A percentile compares a stretch with the other conserved stretches of the same genome.
Conservation (phyloP, 2,888 invertebrate genomes). For the Aleiodes testaceus region DNA sequence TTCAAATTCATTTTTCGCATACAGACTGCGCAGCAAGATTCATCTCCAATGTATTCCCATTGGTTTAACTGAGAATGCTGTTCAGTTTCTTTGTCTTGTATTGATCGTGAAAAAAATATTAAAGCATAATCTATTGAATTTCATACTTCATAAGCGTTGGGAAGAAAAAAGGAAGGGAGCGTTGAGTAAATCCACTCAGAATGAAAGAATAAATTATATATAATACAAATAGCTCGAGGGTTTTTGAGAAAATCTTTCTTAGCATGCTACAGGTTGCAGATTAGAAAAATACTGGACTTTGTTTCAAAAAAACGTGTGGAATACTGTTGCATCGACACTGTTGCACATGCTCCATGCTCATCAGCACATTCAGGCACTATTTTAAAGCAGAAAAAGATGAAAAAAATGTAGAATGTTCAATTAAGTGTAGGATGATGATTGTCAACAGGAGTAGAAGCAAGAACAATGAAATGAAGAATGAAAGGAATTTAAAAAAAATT, state of each 20-base stretch:
- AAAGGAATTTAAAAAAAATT: background rate
- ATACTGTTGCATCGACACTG: conserved; percentile 31
- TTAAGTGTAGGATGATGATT: conserved; percentile 8
- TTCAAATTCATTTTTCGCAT: background rate
- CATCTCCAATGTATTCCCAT: conserved; percentile 63
- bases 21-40: conserved; percentile 66
- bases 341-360: conserved; percentile 24
- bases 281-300: conserved; percentile 24
- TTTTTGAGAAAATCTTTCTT: conserved; percentile 19
- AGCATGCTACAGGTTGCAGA: conserved; percentile 26
- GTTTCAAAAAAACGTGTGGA: conserved; percentile 4
- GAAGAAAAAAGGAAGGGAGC: background rate
- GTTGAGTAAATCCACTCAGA: conserved; percentile 1
- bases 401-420: background rate
- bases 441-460: background rate
- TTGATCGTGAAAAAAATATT: conserved; percentile 70
- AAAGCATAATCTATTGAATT: conserved; percentile 64
- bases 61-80: conserved; percentile 63
- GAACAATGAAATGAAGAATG: conserved; percentile 11
- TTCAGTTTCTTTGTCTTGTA: conserved; percentile 66
- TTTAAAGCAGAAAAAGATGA: background rate
- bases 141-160: conserved; percentile 6
- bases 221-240: conserved; percentile 21
- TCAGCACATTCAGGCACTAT: background rate
- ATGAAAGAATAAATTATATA: conserved; percentile 40